Evolutionary conservation across 2,888 invertebrate species (phyloP).

Genomic region (Epirrhoe tristata): DNA sequence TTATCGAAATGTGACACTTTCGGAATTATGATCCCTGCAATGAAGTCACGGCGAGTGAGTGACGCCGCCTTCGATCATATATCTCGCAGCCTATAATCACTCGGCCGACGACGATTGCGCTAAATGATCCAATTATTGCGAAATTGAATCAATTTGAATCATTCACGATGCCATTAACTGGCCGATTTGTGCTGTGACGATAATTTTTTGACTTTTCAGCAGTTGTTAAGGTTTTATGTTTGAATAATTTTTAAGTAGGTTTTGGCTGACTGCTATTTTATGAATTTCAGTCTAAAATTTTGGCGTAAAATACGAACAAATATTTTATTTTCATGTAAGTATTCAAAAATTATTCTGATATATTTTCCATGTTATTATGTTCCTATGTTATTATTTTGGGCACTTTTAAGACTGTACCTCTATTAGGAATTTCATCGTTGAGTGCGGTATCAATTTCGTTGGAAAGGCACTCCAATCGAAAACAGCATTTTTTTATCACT

Average conservation of each 20-base stretch:
- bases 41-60: not conserved
- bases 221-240: not conserved
- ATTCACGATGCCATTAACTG: conserved; percentile 20
- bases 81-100: conserved; percentile 29
- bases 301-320: too few relatives aligned
- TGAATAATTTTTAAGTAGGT: too few relatives aligned
- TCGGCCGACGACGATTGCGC: conserved; percentile 11
- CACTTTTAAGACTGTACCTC: conserved; percentile 5
- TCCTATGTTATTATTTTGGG: not conserved
- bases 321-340: too few relatives aligned
- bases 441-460: conserved; percentile 20
- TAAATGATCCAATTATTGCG: conserved; percentile 13
- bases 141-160: conserved; percentile 23
- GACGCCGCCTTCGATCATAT: too few relatives aligned
- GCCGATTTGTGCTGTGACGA: conserved; percentile 12
- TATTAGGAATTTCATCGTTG: conserved; percentile 10
- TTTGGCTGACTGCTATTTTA: too few relatives aligned
- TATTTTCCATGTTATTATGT: not conserved
- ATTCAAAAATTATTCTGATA: not conserved
- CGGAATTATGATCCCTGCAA: not conserved
- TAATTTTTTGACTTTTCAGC: conserved; percentile 8
- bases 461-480: conserved; percentile 43
- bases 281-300: too few relatives aligned
- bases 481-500: conserved; percentile 57
- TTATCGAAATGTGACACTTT: too few relatives aligned